These are phyloP conservation scores for Diabrotica undecimpunctata DNA, from an alignment of 1,140 invertebrate genomes.

Conservation along the genomic window DNA sequence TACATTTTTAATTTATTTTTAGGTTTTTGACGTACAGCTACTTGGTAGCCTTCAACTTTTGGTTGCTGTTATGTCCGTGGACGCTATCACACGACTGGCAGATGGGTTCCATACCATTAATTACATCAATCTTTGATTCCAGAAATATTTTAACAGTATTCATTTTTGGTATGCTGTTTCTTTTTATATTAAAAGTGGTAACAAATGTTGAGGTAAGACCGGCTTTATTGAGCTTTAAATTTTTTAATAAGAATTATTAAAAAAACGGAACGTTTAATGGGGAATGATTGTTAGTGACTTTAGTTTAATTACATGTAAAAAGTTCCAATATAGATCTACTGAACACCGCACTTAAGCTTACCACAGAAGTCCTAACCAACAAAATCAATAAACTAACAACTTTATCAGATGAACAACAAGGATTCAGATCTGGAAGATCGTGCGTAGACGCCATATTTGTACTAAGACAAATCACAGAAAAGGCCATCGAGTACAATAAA, in stretches of 20 bases:
- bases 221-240: not conserved
- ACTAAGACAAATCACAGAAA: no score
- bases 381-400: no score
- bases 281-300: not conserved
- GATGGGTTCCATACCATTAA: constrained; percentile 78
- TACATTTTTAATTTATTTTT: constrained; percentile 27
- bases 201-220: constrained; percentile 64
- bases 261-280: not conserved
- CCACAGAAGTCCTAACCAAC: no score
- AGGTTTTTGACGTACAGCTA: constrained; percentile 76
- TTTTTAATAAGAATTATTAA: not conserved
- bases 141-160: constrained; percentile 69
- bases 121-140: constrained; percentile 64
- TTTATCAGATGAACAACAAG: no score
- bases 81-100: constrained; percentile 82
- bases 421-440: no score
- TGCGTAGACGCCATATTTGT: no score
- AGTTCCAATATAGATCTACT: not conserved
- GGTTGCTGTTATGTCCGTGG: constrained; percentile 73
- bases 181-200: constrained; percentile 59
- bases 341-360: no score
- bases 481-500: no score
- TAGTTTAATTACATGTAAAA: not conserved
- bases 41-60: constrained; percentile 75
- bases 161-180: constrained; percentile 59